A percentile compares a stretch with the other conserved stretches of the same genome.
Conservation (phyloP, 2,797 vertebrate genomes). For the Babyrousa celebensis region DNA sequence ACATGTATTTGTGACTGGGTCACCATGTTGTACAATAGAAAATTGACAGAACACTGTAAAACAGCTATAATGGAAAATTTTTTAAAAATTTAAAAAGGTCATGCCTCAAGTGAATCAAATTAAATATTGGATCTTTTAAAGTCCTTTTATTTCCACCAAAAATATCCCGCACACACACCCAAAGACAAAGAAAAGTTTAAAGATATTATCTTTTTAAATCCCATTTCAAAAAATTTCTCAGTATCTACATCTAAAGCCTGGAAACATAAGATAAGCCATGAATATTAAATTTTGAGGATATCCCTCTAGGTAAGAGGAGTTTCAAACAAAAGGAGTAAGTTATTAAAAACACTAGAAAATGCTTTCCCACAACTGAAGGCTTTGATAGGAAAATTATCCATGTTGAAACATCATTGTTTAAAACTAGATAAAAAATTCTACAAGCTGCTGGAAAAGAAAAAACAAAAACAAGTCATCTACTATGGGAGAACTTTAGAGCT, state of each 20-base stretch:
- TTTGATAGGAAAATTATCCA: constrained; percentile 31
- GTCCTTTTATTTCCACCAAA: constrained; percentile 57
- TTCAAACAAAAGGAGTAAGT: background rate
- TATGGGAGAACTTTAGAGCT: background rate
- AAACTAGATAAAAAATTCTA: constrained; percentile 19
- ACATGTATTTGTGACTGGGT: too few species aligned
- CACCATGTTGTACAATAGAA: too few species aligned
- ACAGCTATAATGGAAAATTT: too few species aligned
- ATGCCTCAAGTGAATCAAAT: constrained; percentile 11
- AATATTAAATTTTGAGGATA: background rate
- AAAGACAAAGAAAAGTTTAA: background rate
- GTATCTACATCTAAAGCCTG: background rate
- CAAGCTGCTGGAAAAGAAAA: background rate
- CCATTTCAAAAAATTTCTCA: background rate
- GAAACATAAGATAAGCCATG: background rate
- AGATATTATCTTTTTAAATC: constrained; percentile 24
- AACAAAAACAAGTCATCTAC: background rate
- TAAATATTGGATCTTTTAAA: background rate
- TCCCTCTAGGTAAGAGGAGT: constrained; percentile 3
- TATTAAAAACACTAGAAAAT: constrained; percentile 49
- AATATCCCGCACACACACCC: background rate
- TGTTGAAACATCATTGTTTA: background rate
- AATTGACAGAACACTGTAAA: too few species aligned
- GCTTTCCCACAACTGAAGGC: background rate
- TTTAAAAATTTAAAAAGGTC: background rate